Evolutionary conservation across 2,888 invertebrate species (phyloP), one percentile per base, ranked within the genome.

Genomic region (Julus scanicus): DNA sequence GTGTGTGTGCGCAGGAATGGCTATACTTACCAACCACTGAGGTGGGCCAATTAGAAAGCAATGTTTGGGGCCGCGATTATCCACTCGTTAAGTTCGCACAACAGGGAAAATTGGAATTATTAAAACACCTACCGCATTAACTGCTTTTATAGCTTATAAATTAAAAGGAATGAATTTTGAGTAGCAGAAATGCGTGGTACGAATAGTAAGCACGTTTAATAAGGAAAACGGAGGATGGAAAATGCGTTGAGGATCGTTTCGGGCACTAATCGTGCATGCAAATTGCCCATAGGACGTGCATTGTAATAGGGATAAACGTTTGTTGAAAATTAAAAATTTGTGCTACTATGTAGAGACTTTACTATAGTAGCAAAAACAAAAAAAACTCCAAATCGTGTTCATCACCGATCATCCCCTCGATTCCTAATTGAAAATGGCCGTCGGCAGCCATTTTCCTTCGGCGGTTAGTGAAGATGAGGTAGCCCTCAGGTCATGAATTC

Each of bases 21-120:
- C 37, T n/a, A n/a, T 37, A 29, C 80, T 80, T 80, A 80, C 15
- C 80, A 80, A 80, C 15, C 37, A 29, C 80, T 80, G 2, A 80
- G 80, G 80, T 80, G 80, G 80, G 80, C 80, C 80, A 80, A 80
- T 80, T 80, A 80, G 80, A 80, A 37, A 80, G 13, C 80, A 80
- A 80, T 80, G 80, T 29, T 37, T n/a, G n/a, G 80, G 29, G 9
- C 9, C 13, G 37, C 80, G 29, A 80, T 80, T 80, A 80, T 29
- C 80, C 80, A 15, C 80, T 37, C 29, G 80, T 80, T 80, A 80
- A 29, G 80, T 80, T 29, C 80, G 71, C 20, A 9, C 20, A 71
- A 71, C 71, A 29, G 20, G 71, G 71, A 5, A 80, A 80, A 80
- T 80, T 80, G 80, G 80, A 80, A 4, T 80, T 37, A 80, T 80